A percentile compares a stretch with the other conserved stretches of the same genome.
These are phyloP conservation scores for Valencia hispanica DNA, from an alignment of 2,797 vertebrate species.

Conservation along the genomic window DNA sequence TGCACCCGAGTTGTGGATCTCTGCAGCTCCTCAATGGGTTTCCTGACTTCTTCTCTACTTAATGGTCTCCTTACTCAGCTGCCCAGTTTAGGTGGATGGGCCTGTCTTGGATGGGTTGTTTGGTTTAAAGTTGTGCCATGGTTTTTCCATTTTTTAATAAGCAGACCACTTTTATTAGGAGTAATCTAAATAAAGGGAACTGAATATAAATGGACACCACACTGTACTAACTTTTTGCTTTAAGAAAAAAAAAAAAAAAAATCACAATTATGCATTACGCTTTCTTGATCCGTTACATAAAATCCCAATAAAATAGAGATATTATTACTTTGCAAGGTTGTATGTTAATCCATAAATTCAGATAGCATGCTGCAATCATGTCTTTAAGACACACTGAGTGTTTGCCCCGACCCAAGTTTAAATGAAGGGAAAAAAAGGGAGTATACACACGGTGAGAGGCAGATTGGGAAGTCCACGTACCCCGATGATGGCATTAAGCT, in stretches of 20 bases:
- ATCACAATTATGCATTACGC: not conserved
- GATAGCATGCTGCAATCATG: conserved; percentile 3
- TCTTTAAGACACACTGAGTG: conserved; percentile 15
- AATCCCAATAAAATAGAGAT: not conserved
- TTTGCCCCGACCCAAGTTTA: conserved; percentile 71
- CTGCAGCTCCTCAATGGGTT: not conserved
- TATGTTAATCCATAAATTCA: not conserved
- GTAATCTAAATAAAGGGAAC: not conserved
- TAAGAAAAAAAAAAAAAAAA: too few relatives aligned
- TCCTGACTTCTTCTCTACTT: too few relatives aligned
- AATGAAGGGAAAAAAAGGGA: conserved; percentile 88
- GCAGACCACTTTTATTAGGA: not conserved
- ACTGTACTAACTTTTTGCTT: not conserved
- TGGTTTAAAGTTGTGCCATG: not conserved
- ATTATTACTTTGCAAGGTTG: not conserved
- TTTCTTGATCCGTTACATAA: not conserved
- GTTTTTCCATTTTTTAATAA: not conserved
- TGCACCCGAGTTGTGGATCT: too few relatives aligned
- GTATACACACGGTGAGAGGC: conserved; percentile 94
- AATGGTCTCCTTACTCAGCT: too few relatives aligned
- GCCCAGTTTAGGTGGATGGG: not conserved
- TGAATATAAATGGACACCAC: not conserved
- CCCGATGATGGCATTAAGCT: conserved; percentile 99
- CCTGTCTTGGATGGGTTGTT: not conserved
- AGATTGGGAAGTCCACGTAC: conserved; percentile 97